phyloP scores from a whole-genome alignment of 1,140 invertebrate genomes.

The Cydia splendana region DNA sequence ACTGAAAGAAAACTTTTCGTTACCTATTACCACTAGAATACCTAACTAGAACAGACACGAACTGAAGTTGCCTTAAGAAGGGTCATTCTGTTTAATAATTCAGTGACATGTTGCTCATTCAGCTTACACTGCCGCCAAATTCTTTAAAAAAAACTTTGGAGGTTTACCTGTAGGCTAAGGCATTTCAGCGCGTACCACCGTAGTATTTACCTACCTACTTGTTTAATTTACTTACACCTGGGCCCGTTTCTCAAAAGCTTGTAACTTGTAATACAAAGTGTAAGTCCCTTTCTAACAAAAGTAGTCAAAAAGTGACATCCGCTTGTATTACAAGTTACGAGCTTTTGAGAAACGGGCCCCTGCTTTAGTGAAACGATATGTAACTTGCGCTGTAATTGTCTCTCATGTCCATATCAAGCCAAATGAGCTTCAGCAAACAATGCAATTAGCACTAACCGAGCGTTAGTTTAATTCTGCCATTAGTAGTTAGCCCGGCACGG shows the following conservation, averaged over 20 bases:
- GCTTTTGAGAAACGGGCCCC: too few relatives aligned
- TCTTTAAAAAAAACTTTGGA: neutral
- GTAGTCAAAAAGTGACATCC: too few relatives aligned
- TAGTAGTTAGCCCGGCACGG: conserved; percentile 12
- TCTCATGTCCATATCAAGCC: neutral
- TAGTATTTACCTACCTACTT: too few relatives aligned
- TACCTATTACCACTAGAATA: neutral
- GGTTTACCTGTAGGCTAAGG: neutral
- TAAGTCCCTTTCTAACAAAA: too few relatives aligned
- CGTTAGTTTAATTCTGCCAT: conserved; percentile 23
- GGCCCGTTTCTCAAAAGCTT: too few relatives aligned
- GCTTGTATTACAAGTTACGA: too few relatives aligned
- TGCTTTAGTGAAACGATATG: too few relatives aligned
- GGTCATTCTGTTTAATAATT: neutral
- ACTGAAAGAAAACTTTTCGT: conserved; percentile 3
- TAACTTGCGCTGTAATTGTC: conserved; percentile 15
- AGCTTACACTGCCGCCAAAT: neutral
- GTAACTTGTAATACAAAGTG: too few relatives aligned
- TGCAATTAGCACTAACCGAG: conserved; percentile 31
- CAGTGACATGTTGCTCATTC: neutral
- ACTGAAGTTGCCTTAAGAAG: neutral
- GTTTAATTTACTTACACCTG: too few relatives aligned
- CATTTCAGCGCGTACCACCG: neutral
- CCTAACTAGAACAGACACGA: neutral
- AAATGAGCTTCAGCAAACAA: conserved; percentile 29